Percentiles rank a stretch among this genome's conserved stretches.
phyloP scores from a whole-genome alignment of 2,113 vertebrate species.

The Hippocampus zosterae region DNA sequence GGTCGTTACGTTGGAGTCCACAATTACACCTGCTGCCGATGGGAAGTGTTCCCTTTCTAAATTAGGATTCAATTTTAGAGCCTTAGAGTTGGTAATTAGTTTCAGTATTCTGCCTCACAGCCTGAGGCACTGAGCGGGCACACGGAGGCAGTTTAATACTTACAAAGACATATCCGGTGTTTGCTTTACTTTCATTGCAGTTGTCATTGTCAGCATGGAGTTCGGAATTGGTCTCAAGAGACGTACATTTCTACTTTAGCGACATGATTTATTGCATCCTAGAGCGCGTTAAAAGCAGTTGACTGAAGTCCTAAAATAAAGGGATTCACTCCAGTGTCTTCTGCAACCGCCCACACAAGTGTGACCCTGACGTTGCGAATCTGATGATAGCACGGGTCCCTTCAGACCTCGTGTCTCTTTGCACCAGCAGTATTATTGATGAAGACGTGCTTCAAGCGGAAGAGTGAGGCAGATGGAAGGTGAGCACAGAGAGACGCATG shows the following conservation, averaged over 20 bases:
- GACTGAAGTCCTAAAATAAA: constrained; percentile 17
- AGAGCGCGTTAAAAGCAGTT: constrained; percentile 1
- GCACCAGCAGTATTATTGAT: constrained; percentile 31
- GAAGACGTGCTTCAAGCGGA: constrained; percentile 35
- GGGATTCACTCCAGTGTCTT: background rate
- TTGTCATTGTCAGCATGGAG: background rate
- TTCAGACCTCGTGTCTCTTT: constrained; percentile 3
- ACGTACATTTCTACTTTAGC: background rate
- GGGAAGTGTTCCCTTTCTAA: constrained; percentile 68
- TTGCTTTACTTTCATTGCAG: constrained; percentile 17
- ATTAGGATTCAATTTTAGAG: constrained; percentile 59
- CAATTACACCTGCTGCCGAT: constrained; percentile 37
- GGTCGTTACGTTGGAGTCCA: constrained; percentile 51
- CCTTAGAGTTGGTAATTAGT: constrained; percentile 64
- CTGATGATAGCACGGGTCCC: background rate
- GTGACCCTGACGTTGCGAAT: constrained; percentile 10
- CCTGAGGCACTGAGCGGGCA: constrained; percentile 40
- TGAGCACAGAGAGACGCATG: constrained; percentile 13
- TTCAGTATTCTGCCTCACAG: constrained; percentile 43
- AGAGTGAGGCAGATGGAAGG: constrained; percentile 45
- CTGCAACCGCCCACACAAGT: background rate
- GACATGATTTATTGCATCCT: background rate
- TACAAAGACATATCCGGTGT: background rate
- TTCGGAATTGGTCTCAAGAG: background rate
- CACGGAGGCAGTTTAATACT: constrained; percentile 17